These are phyloP conservation scores for Drosophila kuntzei DNA, from an alignment of 2,888 invertebrate genomes.

Conservation along the genomic window DNA sequence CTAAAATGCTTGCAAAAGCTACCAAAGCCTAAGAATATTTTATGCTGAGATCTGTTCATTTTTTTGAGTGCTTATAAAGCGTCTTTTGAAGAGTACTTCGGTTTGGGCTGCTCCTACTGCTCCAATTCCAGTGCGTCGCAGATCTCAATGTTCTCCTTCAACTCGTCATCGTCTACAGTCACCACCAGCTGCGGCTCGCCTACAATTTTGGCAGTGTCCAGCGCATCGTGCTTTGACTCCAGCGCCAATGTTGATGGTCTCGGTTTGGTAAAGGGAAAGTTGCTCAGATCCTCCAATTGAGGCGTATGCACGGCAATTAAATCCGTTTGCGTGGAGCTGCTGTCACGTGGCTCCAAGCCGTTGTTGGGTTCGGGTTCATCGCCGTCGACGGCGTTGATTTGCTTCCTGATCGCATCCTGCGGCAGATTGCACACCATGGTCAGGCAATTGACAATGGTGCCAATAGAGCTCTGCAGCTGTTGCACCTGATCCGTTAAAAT, in stretches of 20 bases:
- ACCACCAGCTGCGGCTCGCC: constrained; percentile 6
- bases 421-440: constrained; percentile 86
- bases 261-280: constrained; percentile 85
- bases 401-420: constrained; percentile 83
- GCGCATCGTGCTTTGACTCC: constrained; percentile 57
- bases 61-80: constrained; percentile 41
- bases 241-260: constrained; percentile 85
- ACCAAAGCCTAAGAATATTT: constrained; percentile 55
- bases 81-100: not conserved
- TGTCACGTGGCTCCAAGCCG: constrained; percentile 82
- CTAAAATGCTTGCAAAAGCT: constrained; percentile 65
- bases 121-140: constrained; percentile 42
- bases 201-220: constrained; percentile 18
- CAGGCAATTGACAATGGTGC: constrained; percentile 91
- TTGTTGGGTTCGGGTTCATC: constrained; percentile 30
- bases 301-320: constrained; percentile 92
- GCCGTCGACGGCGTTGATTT: constrained; percentile 63
- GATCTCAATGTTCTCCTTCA: constrained; percentile 55
- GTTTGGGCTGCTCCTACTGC: not conserved
- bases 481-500: constrained; percentile 92
- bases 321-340: constrained; percentile 91
- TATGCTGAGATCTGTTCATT: constrained; percentile 48
- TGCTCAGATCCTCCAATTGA: constrained; percentile 87
- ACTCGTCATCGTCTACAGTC: constrained; percentile 29
- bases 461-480: constrained; percentile 92